phyloP scores from a whole-genome alignment of 2,888 invertebrate species.

The Teinopalpus imperialis region DNA sequence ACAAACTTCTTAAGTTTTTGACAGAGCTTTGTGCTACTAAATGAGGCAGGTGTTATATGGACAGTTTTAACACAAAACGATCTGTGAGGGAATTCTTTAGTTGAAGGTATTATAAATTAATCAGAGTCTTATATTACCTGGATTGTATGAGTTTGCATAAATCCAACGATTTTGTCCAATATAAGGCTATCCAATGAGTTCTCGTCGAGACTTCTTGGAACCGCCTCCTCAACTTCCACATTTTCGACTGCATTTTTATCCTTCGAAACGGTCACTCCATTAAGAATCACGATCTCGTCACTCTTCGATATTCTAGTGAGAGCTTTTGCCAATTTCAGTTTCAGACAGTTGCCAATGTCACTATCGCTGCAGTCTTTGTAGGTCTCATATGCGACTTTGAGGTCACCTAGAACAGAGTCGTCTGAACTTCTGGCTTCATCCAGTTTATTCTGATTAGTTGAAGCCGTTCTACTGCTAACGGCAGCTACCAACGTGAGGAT shows the following conservation, averaged over 20 bases:
- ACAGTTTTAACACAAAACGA: too few relatives aligned
- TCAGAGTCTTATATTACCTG: constrained; percentile 78
- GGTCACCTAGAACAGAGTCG: constrained; percentile 82
- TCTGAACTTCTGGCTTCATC: constrained; percentile 69
- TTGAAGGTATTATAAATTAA: too few relatives aligned
- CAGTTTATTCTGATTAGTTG: constrained; percentile 69
- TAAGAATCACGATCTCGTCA: constrained; percentile 85
- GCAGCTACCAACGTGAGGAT: constrained; percentile 78
- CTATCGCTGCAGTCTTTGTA: constrained; percentile 90
- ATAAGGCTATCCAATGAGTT: constrained; percentile 88
- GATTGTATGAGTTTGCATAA: constrained; percentile 89
- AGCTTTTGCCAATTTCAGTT: constrained; percentile 89
- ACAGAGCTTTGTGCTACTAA: too few relatives aligned
- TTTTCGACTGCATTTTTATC: constrained; percentile 76
- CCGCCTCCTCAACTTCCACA: constrained; percentile 85
- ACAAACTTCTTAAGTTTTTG: too few relatives aligned
- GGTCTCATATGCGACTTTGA: constrained; percentile 88
- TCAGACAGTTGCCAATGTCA: constrained; percentile 88
- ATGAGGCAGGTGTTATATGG: too few relatives aligned
- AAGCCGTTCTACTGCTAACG: constrained; percentile 77
- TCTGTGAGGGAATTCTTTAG: too few relatives aligned
- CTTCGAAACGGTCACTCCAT: constrained; percentile 89
- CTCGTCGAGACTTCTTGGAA: constrained; percentile 88
- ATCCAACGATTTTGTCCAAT: constrained; percentile 86
- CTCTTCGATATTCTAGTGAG: constrained; percentile 87